phyloP scores from a whole-genome alignment of 2,797 vertebrate genomes.

The Orestias chungarensis region DNA sequence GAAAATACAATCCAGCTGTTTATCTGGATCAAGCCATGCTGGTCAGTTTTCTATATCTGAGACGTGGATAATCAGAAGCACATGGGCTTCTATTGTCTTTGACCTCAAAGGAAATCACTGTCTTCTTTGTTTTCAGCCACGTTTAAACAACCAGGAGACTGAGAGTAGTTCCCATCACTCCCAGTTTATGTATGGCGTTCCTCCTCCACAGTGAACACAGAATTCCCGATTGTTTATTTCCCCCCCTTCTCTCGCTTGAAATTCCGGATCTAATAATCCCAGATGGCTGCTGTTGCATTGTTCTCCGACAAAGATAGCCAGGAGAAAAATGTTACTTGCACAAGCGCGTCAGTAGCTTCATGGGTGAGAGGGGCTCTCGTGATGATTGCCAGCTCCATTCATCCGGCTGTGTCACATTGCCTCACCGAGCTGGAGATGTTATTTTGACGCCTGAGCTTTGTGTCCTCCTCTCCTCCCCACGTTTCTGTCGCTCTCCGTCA shows the following conservation, averaged over 20 bases:
- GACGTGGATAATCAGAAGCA: slow-evolving; percentile 64
- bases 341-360: slow-evolving; percentile 35
- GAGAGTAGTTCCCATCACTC: slow-evolving; percentile 13
- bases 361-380: slow-evolving; percentile 27
- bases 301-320: slow-evolving; percentile 46
- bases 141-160: slow-evolving; percentile 31
- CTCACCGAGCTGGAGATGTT: slow-evolving; percentile 26
- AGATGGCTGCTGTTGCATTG: slow-evolving; percentile 31
- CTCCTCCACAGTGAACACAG: slow-evolving; percentile 18
- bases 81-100: slow-evolving; percentile 57
- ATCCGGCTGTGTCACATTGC: slow-evolving; percentile 9
- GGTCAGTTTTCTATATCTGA: slow-evolving; percentile 68
- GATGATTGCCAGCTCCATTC: slow-evolving; percentile 43
- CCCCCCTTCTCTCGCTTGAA: not conserved
- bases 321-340: slow-evolving; percentile 33
- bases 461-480: slow-evolving; percentile 15
- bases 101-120: slow-evolving; percentile 51
- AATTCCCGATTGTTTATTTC: not conserved
- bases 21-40: slow-evolving; percentile 26
- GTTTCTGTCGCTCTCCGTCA: slow-evolving; percentile 29
- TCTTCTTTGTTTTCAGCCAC: slow-evolving; percentile 37
- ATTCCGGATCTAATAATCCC: slow-evolving; percentile 49
- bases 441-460: slow-evolving; percentile 48
- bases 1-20: slow-evolving; percentile 61
- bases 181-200: not conserved